phyloP scores from a whole-genome alignment of 2,888 invertebrate genomes.

The Taphrorychus bicolor region DNA sequence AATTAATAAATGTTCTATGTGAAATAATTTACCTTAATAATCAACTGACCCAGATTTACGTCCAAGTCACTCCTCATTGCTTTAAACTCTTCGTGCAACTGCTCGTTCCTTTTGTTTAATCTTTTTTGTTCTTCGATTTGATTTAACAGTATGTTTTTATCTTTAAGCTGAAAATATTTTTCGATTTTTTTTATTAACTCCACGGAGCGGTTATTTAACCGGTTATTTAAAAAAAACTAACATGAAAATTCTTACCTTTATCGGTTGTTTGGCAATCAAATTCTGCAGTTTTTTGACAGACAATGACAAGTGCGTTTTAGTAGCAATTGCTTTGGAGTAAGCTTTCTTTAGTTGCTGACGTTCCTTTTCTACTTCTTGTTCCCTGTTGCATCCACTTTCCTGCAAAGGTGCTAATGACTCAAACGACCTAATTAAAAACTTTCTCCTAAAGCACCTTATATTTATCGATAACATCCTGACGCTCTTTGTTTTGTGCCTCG shows the following conservation, averaged over 20 bases:
- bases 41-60: background rate
- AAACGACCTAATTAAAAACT: background rate
- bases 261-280: background rate
- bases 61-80: slow-evolving; percentile 24
- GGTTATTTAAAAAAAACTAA: too few species aligned
- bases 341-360: background rate
- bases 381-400: background rate
- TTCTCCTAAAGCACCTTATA: too few species aligned
- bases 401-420: background rate
- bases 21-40: slow-evolving; percentile 19
- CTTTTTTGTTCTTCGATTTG: slow-evolving; percentile 27
- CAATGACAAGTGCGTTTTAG: background rate
- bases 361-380: background rate
- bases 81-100: slow-evolving; percentile 16
- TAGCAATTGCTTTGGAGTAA: background rate
- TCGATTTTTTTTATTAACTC: too few species aligned
- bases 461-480: background rate
- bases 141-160: slow-evolving; percentile 18
- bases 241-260: too few species aligned
- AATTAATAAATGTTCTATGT: background rate
- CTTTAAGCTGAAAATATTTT: slow-evolving; percentile 23
- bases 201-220: too few species aligned
- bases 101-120: slow-evolving; percentile 18
- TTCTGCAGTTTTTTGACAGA: background rate
- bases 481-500: background rate